Percentiles rank a stretch among this genome's conserved stretches.
Evolutionary conservation across 2,888 invertebrate genomes (phyloP).

Genomic region (Ochlodes sylvanus): DNA sequence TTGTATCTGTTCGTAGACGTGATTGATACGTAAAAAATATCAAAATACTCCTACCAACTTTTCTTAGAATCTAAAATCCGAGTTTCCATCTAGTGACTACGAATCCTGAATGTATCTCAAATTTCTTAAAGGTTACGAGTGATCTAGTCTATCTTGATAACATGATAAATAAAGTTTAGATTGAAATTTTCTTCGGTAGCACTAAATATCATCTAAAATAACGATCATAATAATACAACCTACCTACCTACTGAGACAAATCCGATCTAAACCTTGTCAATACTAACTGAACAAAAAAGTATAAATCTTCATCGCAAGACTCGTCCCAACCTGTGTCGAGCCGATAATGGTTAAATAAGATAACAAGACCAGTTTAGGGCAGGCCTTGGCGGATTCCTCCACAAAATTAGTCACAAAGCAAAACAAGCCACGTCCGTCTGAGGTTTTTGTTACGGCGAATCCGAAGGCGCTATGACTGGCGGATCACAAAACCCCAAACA

Average conservation of each 20-base stretch:
- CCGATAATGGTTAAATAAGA: slow-evolving; percentile 38
- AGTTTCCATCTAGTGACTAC: too few relatives aligned
- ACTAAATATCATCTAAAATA: too few relatives aligned
- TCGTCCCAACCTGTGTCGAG: slow-evolving; percentile 37
- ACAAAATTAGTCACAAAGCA: slow-evolving; percentile 40
- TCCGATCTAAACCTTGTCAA: not conserved
- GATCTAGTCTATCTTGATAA: too few relatives aligned
- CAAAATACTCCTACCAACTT: too few relatives aligned
- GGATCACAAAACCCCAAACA: slow-evolving; percentile 11
- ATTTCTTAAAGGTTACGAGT: too few relatives aligned
- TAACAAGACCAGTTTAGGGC: slow-evolving; percentile 38
- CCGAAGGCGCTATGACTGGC: slow-evolving; percentile 32
- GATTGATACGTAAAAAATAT: too few relatives aligned
- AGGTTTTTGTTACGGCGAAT: slow-evolving; percentile 39
- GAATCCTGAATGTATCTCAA: too few relatives aligned
- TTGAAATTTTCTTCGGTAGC: too few relatives aligned
- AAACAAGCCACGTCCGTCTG: slow-evolving; percentile 37
- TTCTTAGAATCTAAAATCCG: too few relatives aligned
- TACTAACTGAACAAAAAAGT: slow-evolving; percentile 13
- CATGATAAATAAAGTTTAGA: too few relatives aligned
- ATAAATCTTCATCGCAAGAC: slow-evolving; percentile 32
- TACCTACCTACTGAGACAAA: not conserved
- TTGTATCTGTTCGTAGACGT: too few relatives aligned
- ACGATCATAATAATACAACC: too few relatives aligned
- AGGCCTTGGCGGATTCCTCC: slow-evolving; percentile 36